Evolutionary conservation across 2,888 invertebrate genomes (phyloP).

Genomic region (Leucoma salicis): DNA sequence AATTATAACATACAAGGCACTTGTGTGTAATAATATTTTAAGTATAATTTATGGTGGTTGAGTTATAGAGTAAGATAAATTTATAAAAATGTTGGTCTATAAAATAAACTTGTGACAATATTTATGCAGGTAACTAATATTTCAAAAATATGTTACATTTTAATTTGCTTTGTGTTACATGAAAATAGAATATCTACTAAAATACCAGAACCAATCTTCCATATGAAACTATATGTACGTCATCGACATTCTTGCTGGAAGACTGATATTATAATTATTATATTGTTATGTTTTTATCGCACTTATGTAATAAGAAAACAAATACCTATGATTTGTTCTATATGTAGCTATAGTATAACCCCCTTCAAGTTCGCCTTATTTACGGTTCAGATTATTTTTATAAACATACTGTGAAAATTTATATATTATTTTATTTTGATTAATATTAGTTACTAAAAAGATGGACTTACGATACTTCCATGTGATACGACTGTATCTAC

Average conservation of each 20-base stretch:
- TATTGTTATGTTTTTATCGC: constrained; percentile 22
- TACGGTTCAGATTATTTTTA: no score
- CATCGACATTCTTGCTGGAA: constrained; percentile 31
- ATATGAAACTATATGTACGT: constrained; percentile 10
- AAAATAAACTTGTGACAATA: constrained; percentile 50
- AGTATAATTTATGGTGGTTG: constrained; percentile 23
- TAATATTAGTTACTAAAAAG: no score
- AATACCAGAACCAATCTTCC: constrained; percentile 25
- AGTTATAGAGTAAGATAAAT: constrained; percentile 36
- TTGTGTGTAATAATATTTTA: constrained; percentile 25
- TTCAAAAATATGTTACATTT: constrained; percentile 8
- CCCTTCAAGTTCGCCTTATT: no score
- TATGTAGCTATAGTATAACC: no score
- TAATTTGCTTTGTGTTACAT: constrained; percentile 10
- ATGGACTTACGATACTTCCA: no score
- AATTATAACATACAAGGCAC: constrained; percentile 21
- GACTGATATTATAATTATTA: constrained; percentile 38
- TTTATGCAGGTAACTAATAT: constrained; percentile 46
- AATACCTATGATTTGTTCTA: no score
- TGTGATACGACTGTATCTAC: no score
- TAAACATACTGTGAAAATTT: no score
- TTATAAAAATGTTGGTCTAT: constrained; percentile 28
- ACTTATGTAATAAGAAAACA: constrained; percentile 25
- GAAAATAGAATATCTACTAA: not conserved
- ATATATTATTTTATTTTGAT: no score